Conservation (phyloP, 2,797 vertebrate genomes). For the Epinephelus awoara region DNA sequence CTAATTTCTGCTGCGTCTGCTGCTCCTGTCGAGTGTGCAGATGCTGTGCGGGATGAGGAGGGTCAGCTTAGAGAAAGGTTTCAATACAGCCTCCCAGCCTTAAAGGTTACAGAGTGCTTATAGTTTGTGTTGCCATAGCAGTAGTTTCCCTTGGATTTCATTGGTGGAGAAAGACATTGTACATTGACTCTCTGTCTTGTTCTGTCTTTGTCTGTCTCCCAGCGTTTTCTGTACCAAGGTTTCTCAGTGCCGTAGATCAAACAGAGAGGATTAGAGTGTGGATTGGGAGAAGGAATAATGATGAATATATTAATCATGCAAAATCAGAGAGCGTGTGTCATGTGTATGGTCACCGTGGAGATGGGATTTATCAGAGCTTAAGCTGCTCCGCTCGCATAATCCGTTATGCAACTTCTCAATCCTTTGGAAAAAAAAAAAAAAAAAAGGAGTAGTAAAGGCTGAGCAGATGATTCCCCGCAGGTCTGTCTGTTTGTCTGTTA, state of each 20-base stretch:
- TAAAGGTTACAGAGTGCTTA: slow-evolving; percentile 28
- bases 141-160: slow-evolving; percentile 23
- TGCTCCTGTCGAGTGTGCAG: slow-evolving; percentile 33
- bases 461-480: slow-evolving; percentile 52
- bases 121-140: slow-evolving; percentile 33
- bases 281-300: slow-evolving; percentile 80
- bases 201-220: slow-evolving; percentile 26
- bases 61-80: slow-evolving; percentile 30
- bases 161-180: slow-evolving; percentile 2
- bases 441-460: slow-evolving; percentile 53
- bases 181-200: slow-evolving; percentile 1
- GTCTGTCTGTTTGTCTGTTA: slow-evolving; percentile 50
- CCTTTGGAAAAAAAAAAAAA: slow-evolving; percentile 46
- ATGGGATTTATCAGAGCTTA: slow-evolving; percentile 79
- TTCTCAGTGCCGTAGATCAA: slow-evolving; percentile 68
- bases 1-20: slow-evolving; percentile 61
- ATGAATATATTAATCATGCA: slow-evolving; percentile 83
- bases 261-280: slow-evolving; percentile 74
- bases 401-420: slow-evolving; percentile 83
- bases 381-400: slow-evolving; percentile 82
- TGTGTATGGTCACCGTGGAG: slow-evolving; percentile 78
- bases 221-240: slow-evolving; percentile 42
- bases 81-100: slow-evolving; percentile 11
- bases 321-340: slow-evolving; percentile 78
- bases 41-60: slow-evolving; percentile 40